A percentile compares a stretch with the other conserved stretches of the same genome.
These are phyloP conservation scores for Meta bourneti DNA, from an alignment of 2,888 invertebrate genomes.

Conservation along the genomic window DNA sequence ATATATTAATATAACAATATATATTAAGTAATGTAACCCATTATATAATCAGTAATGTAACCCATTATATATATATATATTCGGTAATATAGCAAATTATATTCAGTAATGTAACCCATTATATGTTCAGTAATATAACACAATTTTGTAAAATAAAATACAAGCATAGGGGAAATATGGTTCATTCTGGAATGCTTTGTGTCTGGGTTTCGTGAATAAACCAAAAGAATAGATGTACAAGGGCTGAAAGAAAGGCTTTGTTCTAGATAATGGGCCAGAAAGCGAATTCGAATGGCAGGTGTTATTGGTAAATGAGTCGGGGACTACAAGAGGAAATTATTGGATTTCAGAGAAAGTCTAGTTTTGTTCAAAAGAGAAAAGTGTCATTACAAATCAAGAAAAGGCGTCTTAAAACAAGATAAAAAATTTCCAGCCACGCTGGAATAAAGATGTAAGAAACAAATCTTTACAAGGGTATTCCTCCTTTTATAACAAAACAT, in stretches of 20 bases:
- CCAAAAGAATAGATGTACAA: neutral
- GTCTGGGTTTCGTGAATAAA: neutral
- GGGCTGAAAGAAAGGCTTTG: neutral
- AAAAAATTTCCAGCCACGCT: constrained; percentile 7
- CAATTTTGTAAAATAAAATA: too few species aligned
- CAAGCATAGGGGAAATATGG: too few species aligned
- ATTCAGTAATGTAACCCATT: too few species aligned
- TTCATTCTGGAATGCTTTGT: too few species aligned
- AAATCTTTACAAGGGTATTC: neutral
- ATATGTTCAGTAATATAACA: too few species aligned
- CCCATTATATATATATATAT: too few species aligned
- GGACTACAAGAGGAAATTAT: constrained; percentile 23
- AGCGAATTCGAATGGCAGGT: constrained; percentile 16
- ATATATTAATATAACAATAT: too few species aligned
- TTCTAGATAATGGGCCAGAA: neutral
- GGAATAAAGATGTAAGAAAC: constrained; percentile 19
- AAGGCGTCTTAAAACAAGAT: constrained; percentile 33
- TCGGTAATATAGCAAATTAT: too few species aligned
- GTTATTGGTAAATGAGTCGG: constrained; percentile 15
- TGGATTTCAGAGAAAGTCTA: constrained; percentile 6
- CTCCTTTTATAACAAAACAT: neutral
- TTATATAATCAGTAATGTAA: too few species aligned
- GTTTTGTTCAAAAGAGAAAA: constrained; percentile 23
- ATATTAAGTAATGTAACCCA: too few species aligned
- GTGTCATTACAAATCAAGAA: constrained; percentile 55